Base-by-base conservation (phyloP, 2,797 vertebrate genomes). In the Cuniculus paca region DNA sequence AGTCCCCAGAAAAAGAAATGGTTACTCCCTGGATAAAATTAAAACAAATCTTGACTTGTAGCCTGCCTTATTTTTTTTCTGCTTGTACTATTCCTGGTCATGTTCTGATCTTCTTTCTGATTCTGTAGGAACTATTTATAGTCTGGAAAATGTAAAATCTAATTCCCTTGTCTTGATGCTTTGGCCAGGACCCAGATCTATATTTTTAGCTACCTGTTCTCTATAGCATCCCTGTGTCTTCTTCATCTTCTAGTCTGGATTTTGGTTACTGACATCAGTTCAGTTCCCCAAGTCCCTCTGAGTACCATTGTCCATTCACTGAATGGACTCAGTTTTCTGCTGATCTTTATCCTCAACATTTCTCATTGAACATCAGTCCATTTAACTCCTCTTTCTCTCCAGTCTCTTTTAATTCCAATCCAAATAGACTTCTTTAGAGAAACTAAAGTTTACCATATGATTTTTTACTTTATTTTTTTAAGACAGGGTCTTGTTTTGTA, bases 101-200 rank as follows among this genome's bases (percentile, higher is more conserved):
- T 91, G 28, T 91, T 68, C 81, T 80, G 36, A 88, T 85, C 58
- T 65, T 77, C 16, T 54, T 52, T 78, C 65, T 63, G 48, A 85
- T 34, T 39, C 63, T 79, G 34, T 56, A 56, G 26, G 28, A 72
- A 28, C 61, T 95, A 86, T 90, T 88, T 92, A 83, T 92, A 50
- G 85, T 34, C 50, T 88, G 11, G 7, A 74, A 89, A 92, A 81
- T 79, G 89, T 91, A 89, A 97, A 93, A 52, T 91, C 16, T 26
- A 80, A 92, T 92, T 92, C 45, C 56, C 50, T 68, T 42, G 58
- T 24, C 31, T 82, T 42, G 12, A n/a, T 77, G 19, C 61, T 72
- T 90, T 78, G 36, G n/a, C 74, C 36, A 52, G 70, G 56, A 31
- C 93, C 65, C 36, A 89, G 9, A 39, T 75, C 17, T 63, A 0